Evolutionary conservation across 2,113 vertebrate genomes (phyloP).

Genomic region (Charina bottae): DNA sequence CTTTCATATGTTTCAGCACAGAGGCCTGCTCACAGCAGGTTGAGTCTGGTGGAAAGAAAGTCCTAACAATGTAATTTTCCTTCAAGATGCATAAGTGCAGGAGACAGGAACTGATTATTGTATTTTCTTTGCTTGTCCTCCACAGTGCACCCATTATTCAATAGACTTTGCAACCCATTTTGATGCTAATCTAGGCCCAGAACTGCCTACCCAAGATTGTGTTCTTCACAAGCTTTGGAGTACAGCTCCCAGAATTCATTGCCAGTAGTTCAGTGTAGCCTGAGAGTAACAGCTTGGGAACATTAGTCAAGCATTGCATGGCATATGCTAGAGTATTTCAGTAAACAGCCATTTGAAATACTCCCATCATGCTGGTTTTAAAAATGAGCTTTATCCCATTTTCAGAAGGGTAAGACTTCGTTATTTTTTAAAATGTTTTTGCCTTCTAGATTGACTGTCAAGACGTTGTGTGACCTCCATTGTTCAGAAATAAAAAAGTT

Average conservation of each 20-base stretch:
- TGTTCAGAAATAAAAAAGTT: neutral
- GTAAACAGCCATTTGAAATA: neutral
- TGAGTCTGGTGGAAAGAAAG: neutral
- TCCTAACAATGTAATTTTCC: neutral
- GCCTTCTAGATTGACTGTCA: neutral
- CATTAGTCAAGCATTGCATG: too few species aligned
- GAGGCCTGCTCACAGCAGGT: neutral
- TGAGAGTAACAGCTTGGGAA: too few species aligned
- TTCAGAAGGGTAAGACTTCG: neutral
- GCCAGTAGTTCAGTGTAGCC: too few species aligned
- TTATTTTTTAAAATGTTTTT: too few species aligned
- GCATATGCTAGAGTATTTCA: neutral
- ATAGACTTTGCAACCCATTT: neutral
- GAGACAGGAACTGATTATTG: neutral
- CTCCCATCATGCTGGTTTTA: neutral
- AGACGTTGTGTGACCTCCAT: neutral
- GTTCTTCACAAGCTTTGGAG: too few species aligned
- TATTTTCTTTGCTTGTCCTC: neutral
- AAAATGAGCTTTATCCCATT: neutral
- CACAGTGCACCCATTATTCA: neutral
- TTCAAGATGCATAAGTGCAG: neutral
- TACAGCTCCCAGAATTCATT: too few species aligned
- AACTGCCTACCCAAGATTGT: too few species aligned
- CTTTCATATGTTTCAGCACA: neutral
- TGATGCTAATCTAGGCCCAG: too few species aligned